Base-by-base conservation (phyloP, 2,113 vertebrate genomes). In the Rattus norvegicus region DNA sequence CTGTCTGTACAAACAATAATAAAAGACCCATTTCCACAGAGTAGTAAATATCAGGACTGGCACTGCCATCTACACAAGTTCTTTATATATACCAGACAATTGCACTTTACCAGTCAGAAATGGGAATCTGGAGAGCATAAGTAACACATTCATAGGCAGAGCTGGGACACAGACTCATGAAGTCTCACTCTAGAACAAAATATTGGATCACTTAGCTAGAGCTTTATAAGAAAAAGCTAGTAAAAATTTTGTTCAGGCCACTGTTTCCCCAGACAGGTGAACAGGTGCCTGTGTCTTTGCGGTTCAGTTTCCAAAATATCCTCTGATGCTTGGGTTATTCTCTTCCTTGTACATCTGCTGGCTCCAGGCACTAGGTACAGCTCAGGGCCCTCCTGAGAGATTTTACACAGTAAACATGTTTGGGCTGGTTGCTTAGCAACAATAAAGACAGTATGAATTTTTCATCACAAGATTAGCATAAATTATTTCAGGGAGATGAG, bases 371-470 rank as follows among this genome's bases (percentile, higher is more conserved):
- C 1, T 65, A 80, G 87, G 79, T 56, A 39, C 24, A 90, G 39
- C 88, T 63, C 43, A 28, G 77, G 70, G 33, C 84, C 86, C 91
- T 75, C 67, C 9, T 1, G 89, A 92, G 94, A 97, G 47, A 94
- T 85, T 92, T 95, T 79, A 79, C 80, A 95, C n/a, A 86, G 92
- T 95, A 97, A 93, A 97, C 94, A 92, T 97, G 97, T 98, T 98
- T 98, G 97, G 97, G 95, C 94, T 97, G 93, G 97, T 97, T 95
- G 84, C 97, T 93, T 97, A 95, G 97, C 97, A 97, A 97, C 94
- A 33, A 56, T 63, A 92, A 93, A 96, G 97, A 86, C 83, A 73
- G 94, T 95, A 84, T 96, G 97, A 96, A 96, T 97, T 95, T 97
- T 96, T 96, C 0, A 28, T 92, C 75, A 73, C 95, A 79, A 95